A percentile compares a stretch with the other conserved stretches of the same genome.
Conservation (phyloP, 1,140 invertebrate genomes). For the Zophobas morio region DNA sequence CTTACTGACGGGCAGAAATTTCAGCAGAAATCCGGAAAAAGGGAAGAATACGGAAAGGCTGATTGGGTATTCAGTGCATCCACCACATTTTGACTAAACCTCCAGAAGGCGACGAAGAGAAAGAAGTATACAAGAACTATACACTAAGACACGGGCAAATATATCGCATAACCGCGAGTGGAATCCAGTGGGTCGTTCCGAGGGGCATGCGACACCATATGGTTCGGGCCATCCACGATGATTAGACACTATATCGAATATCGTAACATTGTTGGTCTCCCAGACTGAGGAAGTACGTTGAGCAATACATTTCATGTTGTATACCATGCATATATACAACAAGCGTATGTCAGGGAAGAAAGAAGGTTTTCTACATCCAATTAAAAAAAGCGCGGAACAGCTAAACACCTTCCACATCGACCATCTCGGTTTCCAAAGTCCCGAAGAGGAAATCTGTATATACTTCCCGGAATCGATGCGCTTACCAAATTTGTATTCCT, state of each 20-base stretch:
- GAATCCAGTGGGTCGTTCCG: constrained; percentile 62
- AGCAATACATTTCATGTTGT: constrained; percentile 57
- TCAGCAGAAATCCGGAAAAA: constrained; percentile 58
- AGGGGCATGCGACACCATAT: constrained; percentile 59
- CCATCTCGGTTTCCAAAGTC: constrained; percentile 60
- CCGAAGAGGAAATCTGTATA: constrained; percentile 48
- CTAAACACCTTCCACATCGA: constrained; percentile 58
- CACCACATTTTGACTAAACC: constrained; percentile 40
- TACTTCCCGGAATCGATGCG: constrained; percentile 49
- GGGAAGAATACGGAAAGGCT: neutral
- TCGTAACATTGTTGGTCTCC: constrained; percentile 62
- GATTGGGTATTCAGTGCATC: constrained; percentile 53
- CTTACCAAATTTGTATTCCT: constrained; percentile 38
- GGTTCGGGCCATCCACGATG: constrained; percentile 62
- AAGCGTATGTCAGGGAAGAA: constrained; percentile 55
- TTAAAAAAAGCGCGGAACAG: constrained; percentile 53
- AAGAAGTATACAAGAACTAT: constrained; percentile 58
- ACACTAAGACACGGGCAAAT: constrained; percentile 57
- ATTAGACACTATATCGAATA: constrained; percentile 59
- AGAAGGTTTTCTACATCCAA: constrained; percentile 60
- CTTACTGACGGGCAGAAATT: too few species aligned
- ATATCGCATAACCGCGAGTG: constrained; percentile 56
- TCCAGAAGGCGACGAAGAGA: constrained; percentile 49
- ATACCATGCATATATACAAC: constrained; percentile 51
- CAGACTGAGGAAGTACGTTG: constrained; percentile 59